Base-by-base conservation (phyloP, 2,888 invertebrate species). In the Pseudanteris insignis region DNA sequence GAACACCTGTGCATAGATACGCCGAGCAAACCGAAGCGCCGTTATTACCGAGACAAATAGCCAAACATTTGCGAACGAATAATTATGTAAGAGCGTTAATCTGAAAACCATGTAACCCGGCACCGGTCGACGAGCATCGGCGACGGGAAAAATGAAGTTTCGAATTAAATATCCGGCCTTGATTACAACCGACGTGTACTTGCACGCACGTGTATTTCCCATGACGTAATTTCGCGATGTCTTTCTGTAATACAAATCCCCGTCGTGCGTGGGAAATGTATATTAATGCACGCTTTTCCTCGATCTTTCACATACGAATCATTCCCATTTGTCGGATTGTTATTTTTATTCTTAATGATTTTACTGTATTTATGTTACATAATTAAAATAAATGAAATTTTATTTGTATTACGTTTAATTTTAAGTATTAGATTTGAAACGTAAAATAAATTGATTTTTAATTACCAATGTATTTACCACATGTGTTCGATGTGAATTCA, bases 61-160 rank as follows among this genome's bases (percentile, higher is more conserved):
- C 59, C 32, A 53, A 47, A 40, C 46, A 41, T 47, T 34, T 29
- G 36, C 28, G 18, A 10, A 40, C 33, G 40, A 14, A 12, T 21
- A 36, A 29, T 65, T 66, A 54, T 43, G 51, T 37, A 66, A 66
- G n/a, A 9, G 5, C 18, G 36, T 37, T 65, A 63, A 67, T 65
- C 60, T 41, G 34, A 60, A 54, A 59, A 57, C 41, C 41, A 46
- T 59, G 59, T 60, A 57, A 68, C 57, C 59, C 44, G 32, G 54
- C 34, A 51, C 30, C 33, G 14, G 28, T n/a, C 36, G 33, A 9
- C 29, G 38, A 41, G 41, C 53, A 40, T 57, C 26, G 34, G 7
- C 24, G 37, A 8, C 40, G 34, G 34, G 32, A 59, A 59, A 58
- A 48, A 62, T 62, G 40, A 53, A 61, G 32, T 48, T 43, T 34